A percentile compares a stretch with the other conserved stretches of the same genome.
Evolutionary conservation across 2,113 vertebrate genomes (phyloP).

Genomic region (Pseudonaja textilis): DNA sequence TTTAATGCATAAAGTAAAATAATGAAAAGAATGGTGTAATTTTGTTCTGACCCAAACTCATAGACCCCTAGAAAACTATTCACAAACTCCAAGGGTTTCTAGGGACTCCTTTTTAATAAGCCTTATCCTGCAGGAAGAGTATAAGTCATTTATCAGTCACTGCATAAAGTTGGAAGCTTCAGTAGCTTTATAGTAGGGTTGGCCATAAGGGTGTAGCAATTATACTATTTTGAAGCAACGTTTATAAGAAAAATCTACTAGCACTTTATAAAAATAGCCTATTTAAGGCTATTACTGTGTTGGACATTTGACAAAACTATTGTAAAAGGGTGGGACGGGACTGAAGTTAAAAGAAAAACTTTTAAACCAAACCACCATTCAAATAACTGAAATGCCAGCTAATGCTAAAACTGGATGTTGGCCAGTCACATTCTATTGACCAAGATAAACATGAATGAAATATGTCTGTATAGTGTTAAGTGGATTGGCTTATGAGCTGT

Average conservation of each 20-base stretch:
- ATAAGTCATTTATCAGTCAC: neutral
- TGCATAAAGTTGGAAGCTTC: neutral
- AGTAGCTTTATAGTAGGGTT: neutral
- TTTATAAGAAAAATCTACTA: neutral
- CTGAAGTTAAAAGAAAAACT: neutral
- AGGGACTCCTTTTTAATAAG: neutral
- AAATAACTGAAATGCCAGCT: slow-evolving; percentile 20
- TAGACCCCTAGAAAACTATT: neutral
- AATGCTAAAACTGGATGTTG: slow-evolving; percentile 37
- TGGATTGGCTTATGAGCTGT: slow-evolving; percentile 8
- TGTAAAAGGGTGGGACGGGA: neutral
- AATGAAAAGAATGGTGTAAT: neutral
- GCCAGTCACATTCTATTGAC: slow-evolving; percentile 20
- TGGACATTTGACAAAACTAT: slow-evolving; percentile 25
- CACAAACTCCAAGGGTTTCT: neutral
- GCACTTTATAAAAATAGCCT: neutral
- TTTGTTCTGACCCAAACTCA: neutral
- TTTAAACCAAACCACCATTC: neutral
- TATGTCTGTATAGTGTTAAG: slow-evolving; percentile 1
- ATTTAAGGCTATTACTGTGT: slow-evolving; percentile 25
- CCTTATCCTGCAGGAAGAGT: neutral
- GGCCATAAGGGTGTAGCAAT: neutral
- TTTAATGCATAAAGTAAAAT: neutral
- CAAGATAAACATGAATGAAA: slow-evolving; percentile 29
- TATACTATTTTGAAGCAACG: slow-evolving; percentile 30